Base-by-base conservation (phyloP, 2,797 vertebrate species). In the Sebastes nivosus region DNA sequence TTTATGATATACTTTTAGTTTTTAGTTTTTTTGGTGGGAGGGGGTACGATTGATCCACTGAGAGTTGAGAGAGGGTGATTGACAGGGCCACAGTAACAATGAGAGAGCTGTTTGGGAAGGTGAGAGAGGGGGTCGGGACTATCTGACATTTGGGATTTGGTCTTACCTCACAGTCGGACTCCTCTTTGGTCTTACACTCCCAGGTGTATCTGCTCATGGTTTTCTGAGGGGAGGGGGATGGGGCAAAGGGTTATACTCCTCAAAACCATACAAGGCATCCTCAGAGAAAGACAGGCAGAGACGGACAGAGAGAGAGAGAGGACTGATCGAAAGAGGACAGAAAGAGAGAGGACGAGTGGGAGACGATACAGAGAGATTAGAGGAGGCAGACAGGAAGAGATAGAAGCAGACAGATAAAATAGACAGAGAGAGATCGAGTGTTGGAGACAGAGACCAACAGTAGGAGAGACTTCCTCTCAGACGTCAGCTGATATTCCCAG, bases 181-280 rank as follows among this genome's bases (percentile, higher is more conserved):
- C 96, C 93, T 96, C 96, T 96, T 96, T 96, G 95, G 94, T 96
- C 95, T 96, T 96, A 96, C 95, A 96, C 93, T 96, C 96, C 96
- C 96, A 96, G 92, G 96, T 96, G 95, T 96, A 96, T 96, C 96
- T 96, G 96, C 95, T 96, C 95, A 96, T 96, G 95, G 95, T 96
- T 96, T 96, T 96, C 96, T 96, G 93, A 92, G 92, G 92, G 95
- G 92, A 93, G 93, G 95, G 94, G 95, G 93, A 91, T 81, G 92
- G 94, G 91, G 92, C 87, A 96, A 83, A 96, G 88, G 93, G 94
- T 96, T 96, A 96, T 91, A 94, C 91, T 94, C 93, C 93, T 96
- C 87, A 94, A 93, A 95, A 93, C 87, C 82, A 94, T 77, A 91
- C 75, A 90, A 90, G 83, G 87, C 74, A 91, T 90, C 86, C 87